phyloP scores from a whole-genome alignment of 2,113 vertebrate species.

The Motacilla tschutschensis region DNA sequence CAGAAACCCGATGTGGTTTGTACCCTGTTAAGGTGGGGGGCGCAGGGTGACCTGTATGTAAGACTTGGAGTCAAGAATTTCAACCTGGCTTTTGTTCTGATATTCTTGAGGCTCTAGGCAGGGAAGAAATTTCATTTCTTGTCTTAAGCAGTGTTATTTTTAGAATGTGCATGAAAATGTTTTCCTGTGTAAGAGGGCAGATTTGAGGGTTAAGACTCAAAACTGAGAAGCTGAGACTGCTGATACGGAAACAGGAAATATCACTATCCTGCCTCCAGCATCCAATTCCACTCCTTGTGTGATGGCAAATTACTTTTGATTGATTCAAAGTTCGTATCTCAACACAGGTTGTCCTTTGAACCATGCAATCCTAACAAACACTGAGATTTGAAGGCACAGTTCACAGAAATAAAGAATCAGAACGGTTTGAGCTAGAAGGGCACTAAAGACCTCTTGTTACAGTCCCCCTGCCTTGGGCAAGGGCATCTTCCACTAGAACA shows the following conservation, averaged over 20 bases:
- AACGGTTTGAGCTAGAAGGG: neutral
- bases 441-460: neutral
- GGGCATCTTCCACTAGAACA: neutral
- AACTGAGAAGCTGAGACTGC: neutral
- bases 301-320: neutral
- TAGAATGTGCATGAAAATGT: neutral
- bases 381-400: neutral
- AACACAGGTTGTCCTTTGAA: neutral
- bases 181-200: neutral
- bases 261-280: neutral
- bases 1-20: neutral
- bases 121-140: neutral
- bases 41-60: fast-evolving
- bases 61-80: neutral
- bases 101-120: neutral
- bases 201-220: neutral
- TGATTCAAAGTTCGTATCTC: neutral
- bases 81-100: neutral
- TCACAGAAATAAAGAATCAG: neutral
- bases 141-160: neutral
- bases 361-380: neutral
- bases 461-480: neutral
- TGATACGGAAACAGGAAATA: neutral
- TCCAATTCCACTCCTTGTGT: neutral
- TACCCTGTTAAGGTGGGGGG: neutral